Evolutionary conservation across 2,888 invertebrate genomes (phyloP).

Genomic region (Philopedon plagiatum): DNA sequence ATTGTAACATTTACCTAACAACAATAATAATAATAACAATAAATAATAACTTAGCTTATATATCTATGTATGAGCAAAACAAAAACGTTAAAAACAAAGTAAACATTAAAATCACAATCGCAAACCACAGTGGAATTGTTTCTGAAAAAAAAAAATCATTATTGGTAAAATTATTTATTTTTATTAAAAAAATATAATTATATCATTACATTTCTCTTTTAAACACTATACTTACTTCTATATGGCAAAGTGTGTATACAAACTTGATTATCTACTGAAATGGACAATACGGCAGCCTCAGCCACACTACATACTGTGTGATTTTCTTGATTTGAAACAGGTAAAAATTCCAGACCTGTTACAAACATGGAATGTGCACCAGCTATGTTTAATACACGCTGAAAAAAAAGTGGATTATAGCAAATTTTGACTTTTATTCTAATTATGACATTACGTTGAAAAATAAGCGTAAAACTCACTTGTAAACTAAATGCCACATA

Average conservation of each 20-base stretch:
- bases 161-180: slow-evolving; percentile 1
- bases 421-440: no score
- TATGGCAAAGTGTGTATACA: slow-evolving; percentile 89
- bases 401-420: slow-evolving; percentile 59
- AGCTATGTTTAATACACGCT: slow-evolving; percentile 87
- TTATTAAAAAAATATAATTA: slow-evolving; percentile 1
- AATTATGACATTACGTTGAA: no score
- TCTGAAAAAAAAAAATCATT: slow-evolving; percentile 72
- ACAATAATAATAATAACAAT: neutral
- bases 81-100: slow-evolving; percentile 85
- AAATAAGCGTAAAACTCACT: slow-evolving; percentile 67
- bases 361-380: slow-evolving; percentile 97
- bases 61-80: slow-evolving; percentile 87
- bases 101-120: slow-evolving; percentile 80
- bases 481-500: slow-evolving; percentile 94
- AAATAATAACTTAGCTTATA: slow-evolving; percentile 67
- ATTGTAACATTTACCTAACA: neutral
- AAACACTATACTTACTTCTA: slow-evolving; percentile 75
- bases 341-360: slow-evolving; percentile 95
- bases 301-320: slow-evolving; percentile 81
- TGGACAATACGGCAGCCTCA: slow-evolving; percentile 92
- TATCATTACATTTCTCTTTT: neutral
- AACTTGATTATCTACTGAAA: slow-evolving; percentile 95
- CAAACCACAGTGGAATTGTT: slow-evolving; percentile 87
- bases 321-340: slow-evolving; percentile 81